Conservation (phyloP, 2,888 invertebrate genomes). For the Aquatica leii region DNA sequence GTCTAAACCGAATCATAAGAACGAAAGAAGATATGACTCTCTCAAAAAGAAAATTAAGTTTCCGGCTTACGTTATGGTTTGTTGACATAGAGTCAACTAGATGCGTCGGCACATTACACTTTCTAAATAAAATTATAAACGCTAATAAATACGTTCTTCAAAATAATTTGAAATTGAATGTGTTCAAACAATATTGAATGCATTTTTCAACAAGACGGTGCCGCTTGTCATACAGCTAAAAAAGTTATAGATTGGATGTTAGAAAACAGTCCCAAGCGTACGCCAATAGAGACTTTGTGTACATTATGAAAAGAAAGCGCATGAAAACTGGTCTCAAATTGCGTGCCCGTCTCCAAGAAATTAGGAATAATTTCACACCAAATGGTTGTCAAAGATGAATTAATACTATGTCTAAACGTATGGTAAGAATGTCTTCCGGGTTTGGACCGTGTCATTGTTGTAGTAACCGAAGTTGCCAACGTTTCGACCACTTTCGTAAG, state of each 20-base stretch:
- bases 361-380: background rate
- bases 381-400: background rate
- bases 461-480: no score
- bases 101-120: background rate
- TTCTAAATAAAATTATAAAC: background rate
- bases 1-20: background rate
- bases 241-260: constrained; percentile 4
- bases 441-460: no score
- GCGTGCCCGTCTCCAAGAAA: constrained; percentile 7
- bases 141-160: background rate
- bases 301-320: background rate
- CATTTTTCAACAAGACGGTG: constrained; percentile 7
- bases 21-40: no score
- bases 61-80: background rate
- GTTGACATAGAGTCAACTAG: background rate
- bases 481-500: no score
- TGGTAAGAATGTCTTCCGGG: no score
- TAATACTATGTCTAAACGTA: no score
- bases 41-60: no score
- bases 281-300: background rate
- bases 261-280: background rate
- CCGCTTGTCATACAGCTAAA: constrained; percentile 8
- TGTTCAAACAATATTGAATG: background rate
- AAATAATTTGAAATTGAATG: background rate
- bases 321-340: background rate